These are phyloP conservation scores for Ursus arctos DNA, from an alignment of 2,113 vertebrate genomes.

Conservation along the genomic window DNA sequence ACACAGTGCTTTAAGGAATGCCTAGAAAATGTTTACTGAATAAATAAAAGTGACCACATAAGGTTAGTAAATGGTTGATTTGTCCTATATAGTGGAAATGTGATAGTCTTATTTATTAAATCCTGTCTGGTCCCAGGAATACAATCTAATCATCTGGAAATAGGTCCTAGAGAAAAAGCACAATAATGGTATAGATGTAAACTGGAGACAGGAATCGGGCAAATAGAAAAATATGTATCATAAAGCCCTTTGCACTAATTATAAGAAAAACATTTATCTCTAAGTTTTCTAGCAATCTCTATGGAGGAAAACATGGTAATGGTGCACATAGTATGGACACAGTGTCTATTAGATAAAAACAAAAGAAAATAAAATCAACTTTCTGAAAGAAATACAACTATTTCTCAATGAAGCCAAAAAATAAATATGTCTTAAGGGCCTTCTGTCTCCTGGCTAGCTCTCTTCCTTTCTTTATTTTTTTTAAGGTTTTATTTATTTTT, in stretches of 20 bases:
- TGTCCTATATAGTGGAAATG: neutral
- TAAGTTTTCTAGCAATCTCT: constrained; percentile 35
- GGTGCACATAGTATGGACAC: neutral
- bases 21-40: neutral
- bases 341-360: neutral
- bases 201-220: neutral
- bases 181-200: neutral
- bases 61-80: neutral
- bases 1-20: neutral
- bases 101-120: neutral
- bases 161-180: constrained; percentile 12
- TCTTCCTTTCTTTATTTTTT: neutral
- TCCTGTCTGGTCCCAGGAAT: neutral
- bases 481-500: neutral
- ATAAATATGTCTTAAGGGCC: neutral
- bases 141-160: neutral
- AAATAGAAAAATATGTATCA: constrained; percentile 1
- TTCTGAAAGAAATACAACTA: neutral
- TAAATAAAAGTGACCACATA: constrained; percentile 14
- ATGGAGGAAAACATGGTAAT: neutral
- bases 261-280: neutral
- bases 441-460: neutral
- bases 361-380: neutral
- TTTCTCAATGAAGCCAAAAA: constrained; percentile 17
- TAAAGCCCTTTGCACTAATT: neutral